Evolutionary conservation across 2,113 vertebrate genomes (phyloP).

Genomic region (Tupaia tana): DNA sequence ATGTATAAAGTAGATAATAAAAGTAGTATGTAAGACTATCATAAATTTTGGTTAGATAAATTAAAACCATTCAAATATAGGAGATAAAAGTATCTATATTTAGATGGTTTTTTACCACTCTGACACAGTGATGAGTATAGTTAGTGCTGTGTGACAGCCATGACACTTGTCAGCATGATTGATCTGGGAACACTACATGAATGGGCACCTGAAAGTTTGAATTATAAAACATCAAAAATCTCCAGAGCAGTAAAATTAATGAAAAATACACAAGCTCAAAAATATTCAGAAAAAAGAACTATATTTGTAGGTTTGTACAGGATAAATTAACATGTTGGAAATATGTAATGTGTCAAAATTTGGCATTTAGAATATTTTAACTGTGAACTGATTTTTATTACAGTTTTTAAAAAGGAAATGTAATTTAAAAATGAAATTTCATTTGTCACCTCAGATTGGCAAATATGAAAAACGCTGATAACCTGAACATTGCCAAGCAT

Average conservation of each 20-base stretch:
- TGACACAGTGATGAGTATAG: background rate
- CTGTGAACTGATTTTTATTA: background rate
- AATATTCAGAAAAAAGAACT: background rate
- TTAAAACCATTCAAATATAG: background rate
- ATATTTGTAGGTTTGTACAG: background rate
- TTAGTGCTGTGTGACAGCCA: background rate
- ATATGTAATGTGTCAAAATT: background rate
- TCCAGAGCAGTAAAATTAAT: background rate
- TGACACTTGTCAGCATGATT: background rate
- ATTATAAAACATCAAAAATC: background rate
- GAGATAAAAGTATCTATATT: background rate
- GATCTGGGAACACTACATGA: background rate
- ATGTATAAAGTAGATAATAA: background rate
- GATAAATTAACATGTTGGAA: background rate
- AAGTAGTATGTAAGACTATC: background rate
- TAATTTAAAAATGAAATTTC: background rate
- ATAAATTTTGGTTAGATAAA: background rate
- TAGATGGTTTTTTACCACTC: background rate
- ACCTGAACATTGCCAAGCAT: background rate
- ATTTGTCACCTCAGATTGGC: constrained; percentile 32
- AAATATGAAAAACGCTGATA: constrained; percentile 27
- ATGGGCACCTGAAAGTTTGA: background rate
- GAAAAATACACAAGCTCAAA: background rate
- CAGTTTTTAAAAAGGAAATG: background rate
- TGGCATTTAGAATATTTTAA: background rate